These are phyloP conservation scores for Caenorhabditis inopinata DNA, from an alignment of 1,140 invertebrate species.

Conservation along the genomic window DNA sequence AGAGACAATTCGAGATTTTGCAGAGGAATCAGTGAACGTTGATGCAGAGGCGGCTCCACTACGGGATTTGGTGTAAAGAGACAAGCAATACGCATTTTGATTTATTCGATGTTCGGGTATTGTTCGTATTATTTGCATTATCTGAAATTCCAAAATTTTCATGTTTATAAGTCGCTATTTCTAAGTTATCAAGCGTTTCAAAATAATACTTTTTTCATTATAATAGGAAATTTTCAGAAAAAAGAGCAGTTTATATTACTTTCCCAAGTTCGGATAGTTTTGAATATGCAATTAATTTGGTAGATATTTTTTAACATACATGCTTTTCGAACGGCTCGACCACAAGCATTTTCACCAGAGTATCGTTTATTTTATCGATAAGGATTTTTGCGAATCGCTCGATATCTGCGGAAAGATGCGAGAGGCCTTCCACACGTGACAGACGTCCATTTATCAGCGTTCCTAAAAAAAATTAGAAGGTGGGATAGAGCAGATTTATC, in stretches of 20 bases:
- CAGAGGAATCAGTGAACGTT: neutral
- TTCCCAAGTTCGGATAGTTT: no score
- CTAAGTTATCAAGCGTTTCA: no score
- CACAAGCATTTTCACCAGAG: conserved; percentile 55
- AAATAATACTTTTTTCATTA: no score
- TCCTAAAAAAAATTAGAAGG: conserved; percentile 46
- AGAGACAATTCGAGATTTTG: neutral
- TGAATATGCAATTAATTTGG: no score
- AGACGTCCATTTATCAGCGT: conserved; percentile 57
- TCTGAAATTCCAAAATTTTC: neutral
- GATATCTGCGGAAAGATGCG: conserved; percentile 53
- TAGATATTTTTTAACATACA: conserved; percentile 39
- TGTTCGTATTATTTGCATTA: conserved; percentile 16
- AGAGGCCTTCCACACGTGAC: conserved; percentile 56
- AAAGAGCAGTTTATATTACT: no score
- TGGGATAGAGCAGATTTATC: no score
- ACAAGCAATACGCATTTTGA: neutral
- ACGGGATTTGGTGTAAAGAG: neutral
- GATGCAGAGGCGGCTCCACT: neutral
- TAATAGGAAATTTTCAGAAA: no score
- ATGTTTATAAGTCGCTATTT: no score
- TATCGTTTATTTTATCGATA: conserved; percentile 54
- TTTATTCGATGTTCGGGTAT: conserved; percentile 27
- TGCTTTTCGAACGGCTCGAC: conserved; percentile 61
- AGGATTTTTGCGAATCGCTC: conserved; percentile 43